Percentiles rank a stretch among this genome's conserved stretches.
Evolutionary conservation across 2,797 vertebrate genomes (phyloP).

Genomic region (Tenualosa ilisha): DNA sequence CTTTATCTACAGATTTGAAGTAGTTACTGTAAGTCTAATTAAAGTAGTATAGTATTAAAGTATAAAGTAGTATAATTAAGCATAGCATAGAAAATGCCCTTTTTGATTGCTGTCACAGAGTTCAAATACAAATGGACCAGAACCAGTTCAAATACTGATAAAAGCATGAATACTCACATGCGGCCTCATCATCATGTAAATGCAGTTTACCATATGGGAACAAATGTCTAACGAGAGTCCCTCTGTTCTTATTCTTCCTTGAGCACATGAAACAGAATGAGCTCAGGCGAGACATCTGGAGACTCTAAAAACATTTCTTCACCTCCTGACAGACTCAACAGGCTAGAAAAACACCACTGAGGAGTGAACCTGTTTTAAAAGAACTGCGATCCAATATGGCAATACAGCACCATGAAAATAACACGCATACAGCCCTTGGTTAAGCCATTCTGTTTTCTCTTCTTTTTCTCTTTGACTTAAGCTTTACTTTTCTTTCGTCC

Average conservation of each 20-base stretch:
- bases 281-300: conserved; percentile 39
- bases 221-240: conserved; percentile 32
- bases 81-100: too few relatives aligned
- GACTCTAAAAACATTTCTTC: conserved; percentile 35
- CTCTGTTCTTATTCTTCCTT: conserved; percentile 32
- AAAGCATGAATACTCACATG: not conserved
- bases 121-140: not conserved
- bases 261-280: conserved; percentile 33
- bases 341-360: conserved; percentile 22
- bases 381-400: conserved; percentile 16
- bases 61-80: too few relatives aligned
- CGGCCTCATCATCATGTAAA: not conserved
- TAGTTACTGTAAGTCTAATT: too few relatives aligned
- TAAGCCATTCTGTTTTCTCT: not conserved
- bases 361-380: conserved; percentile 21
- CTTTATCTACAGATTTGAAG: too few relatives aligned
- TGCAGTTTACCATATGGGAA: not conserved
- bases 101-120: not conserved
- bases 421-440: not conserved
- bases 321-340: conserved; percentile 29
- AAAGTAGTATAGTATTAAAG: too few relatives aligned
- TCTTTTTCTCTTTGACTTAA: not conserved
- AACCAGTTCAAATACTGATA: not conserved
- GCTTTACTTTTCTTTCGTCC: not conserved
- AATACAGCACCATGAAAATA: conserved; percentile 21